phyloP scores from a whole-genome alignment of 2,113 vertebrate genomes.

The Chionis minor region DNA sequence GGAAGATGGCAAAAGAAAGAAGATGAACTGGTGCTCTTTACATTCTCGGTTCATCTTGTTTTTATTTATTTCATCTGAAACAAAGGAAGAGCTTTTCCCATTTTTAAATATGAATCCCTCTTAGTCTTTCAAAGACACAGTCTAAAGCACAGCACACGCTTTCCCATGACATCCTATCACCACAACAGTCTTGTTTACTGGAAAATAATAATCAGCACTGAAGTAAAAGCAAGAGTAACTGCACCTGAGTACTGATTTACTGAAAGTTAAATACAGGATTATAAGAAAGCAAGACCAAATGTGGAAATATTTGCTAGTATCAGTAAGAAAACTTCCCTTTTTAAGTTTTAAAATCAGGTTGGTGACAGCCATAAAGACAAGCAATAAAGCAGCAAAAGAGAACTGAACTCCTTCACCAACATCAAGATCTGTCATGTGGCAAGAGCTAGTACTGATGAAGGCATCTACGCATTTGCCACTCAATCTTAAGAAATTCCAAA shows the following conservation, averaged over 20 bases:
- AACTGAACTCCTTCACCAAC: background rate
- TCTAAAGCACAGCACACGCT: accelerated
- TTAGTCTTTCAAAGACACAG: background rate
- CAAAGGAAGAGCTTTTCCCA: background rate
- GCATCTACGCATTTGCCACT: background rate
- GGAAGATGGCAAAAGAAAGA: background rate
- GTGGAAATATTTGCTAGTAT: background rate
- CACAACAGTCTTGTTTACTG: background rate
- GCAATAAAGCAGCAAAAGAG: background rate
- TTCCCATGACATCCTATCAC: background rate
- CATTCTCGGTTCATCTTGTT: background rate
- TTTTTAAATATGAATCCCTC: background rate
- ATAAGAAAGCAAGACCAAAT: background rate
- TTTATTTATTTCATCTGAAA: background rate
- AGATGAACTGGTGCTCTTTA: background rate
- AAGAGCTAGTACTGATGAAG: background rate
- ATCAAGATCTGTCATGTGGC: background rate
- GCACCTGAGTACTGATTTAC: background rate
- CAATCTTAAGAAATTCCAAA: conserved; percentile 26
- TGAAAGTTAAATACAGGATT: background rate
- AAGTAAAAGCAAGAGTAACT: background rate
- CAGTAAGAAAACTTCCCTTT: background rate
- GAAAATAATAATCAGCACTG: background rate
- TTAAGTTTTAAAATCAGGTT: background rate
- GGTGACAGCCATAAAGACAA: background rate